A percentile compares a stretch with the other conserved stretches of the same genome.
Conservation (phyloP, 2,888 invertebrate species). For the Agrotis segetum region DNA sequence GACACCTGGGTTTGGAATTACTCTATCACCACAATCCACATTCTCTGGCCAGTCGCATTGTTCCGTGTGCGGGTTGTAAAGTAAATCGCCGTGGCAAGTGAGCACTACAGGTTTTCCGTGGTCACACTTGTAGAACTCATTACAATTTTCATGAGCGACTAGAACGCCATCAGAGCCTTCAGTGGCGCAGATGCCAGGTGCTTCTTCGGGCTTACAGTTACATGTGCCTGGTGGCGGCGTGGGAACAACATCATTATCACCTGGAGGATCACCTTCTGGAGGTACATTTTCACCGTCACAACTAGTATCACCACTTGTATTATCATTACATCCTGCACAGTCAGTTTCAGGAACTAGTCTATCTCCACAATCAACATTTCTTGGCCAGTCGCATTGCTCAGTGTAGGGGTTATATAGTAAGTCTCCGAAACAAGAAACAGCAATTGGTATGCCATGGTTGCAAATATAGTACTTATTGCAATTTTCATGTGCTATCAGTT, state of each 20-base stretch:
- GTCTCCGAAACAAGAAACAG: constrained; percentile 52
- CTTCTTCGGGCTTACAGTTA: constrained; percentile 62
- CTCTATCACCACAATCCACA: constrained; percentile 68
- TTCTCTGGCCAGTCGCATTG: constrained; percentile 73
- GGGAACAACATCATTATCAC: not conserved
- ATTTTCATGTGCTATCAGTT: constrained; percentile 71
- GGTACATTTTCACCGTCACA: constrained; percentile 33
- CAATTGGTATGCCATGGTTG: constrained; percentile 61
- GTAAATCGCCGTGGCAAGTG: constrained; percentile 56
- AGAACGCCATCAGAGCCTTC: constrained; percentile 65
- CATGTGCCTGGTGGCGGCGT: constrained; percentile 13
- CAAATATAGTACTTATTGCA: constrained; percentile 74
- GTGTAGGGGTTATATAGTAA: constrained; percentile 66
- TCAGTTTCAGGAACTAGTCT: constrained; percentile 58
- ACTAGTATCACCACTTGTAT: constrained; percentile 22
- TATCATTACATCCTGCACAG: constrained; percentile 44
- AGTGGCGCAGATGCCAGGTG: constrained; percentile 68
- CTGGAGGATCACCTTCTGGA: not conserved
- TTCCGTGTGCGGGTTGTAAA: constrained; percentile 68
- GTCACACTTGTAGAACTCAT: constrained; percentile 72
- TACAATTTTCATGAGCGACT: constrained; percentile 73
- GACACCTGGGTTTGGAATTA: constrained; percentile 38
- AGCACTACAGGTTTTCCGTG: constrained; percentile 64
- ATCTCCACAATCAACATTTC: constrained; percentile 67
- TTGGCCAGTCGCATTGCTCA: constrained; percentile 69